Evolutionary conservation across 64 coral and sea anemone genomes (phyloP).

Genomic region (Pachyseris speciosa): DNA sequence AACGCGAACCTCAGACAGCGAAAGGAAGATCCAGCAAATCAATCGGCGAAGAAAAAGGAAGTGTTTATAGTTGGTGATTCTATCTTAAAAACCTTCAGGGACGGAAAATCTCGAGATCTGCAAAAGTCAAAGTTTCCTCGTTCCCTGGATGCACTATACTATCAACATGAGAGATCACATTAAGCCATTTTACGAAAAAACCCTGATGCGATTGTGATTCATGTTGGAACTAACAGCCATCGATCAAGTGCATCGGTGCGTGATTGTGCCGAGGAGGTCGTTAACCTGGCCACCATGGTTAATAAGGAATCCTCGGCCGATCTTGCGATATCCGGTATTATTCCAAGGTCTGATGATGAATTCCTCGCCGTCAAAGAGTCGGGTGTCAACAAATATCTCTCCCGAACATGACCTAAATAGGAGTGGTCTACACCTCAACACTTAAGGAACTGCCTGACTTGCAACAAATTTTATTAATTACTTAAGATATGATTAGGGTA

Average conservation of each 20-base stretch:
- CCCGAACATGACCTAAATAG: slow-evolving; percentile 22
- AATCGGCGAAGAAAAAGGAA: slow-evolving; percentile 21
- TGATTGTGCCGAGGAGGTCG: slow-evolving; percentile 37
- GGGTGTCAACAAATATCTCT: slow-evolving; percentile 27
- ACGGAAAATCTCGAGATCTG: slow-evolving; percentile 18
- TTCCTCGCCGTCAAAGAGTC: slow-evolving; percentile 29
- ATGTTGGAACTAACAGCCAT: slow-evolving; percentile 52
- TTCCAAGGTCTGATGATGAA: slow-evolving; percentile 39
- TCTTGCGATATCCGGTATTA: slow-evolving; percentile 25
- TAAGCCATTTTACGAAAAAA: background rate
- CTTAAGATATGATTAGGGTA: slow-evolving; percentile 17
- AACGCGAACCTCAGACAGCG: slow-evolving; percentile 3
- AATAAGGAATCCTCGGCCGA: slow-evolving; percentile 1
- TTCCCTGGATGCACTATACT: slow-evolving; percentile 25
- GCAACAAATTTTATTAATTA: slow-evolving; percentile 31
- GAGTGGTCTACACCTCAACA: slow-evolving; percentile 36
- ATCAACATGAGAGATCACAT: slow-evolving; percentile 49
- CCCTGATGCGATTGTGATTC: slow-evolving; percentile 16
- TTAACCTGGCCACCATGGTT: background rate
- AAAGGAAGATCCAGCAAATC: slow-evolving; percentile 1
- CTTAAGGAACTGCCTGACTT: slow-evolving; percentile 8
- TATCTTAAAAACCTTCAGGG: slow-evolving; percentile 30
- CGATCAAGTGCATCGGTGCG: slow-evolving; percentile 22
- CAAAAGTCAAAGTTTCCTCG: slow-evolving; percentile 25
- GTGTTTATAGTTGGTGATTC: slow-evolving; percentile 33